Percentiles rank a stretch among this genome's conserved stretches.
Evolutionary conservation across 2,888 invertebrate species (phyloP).

Genomic region (Epinotia demarniana): DNA sequence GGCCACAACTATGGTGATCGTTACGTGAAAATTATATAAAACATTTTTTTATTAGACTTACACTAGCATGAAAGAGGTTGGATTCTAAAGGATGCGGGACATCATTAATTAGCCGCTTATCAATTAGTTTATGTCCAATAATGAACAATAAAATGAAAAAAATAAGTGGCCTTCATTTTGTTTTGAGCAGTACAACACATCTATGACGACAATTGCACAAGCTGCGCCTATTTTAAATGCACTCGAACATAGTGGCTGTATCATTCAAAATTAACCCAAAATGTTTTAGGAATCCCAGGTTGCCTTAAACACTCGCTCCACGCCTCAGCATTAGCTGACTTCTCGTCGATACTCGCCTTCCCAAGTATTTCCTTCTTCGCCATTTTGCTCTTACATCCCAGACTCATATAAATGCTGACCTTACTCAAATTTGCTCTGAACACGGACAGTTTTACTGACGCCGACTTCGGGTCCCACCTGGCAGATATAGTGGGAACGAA

Average conservation of each 20-base stretch:
- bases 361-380: slow-evolving; percentile 88
- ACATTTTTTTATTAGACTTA: no score
- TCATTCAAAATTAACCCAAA: slow-evolving; percentile 85
- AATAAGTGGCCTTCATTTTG: no score
- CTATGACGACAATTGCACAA: no score
- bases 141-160: no score
- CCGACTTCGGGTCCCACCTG: slow-evolving; percentile 88
- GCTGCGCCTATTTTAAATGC: neutral
- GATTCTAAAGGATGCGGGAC: no score
- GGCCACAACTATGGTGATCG: no score
- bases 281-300: slow-evolving; percentile 83
- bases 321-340: slow-evolving; percentile 83
- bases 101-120: no score
- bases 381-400: slow-evolving; percentile 87
- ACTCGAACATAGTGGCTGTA: neutral
- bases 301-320: slow-evolving; percentile 86
- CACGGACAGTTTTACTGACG: slow-evolving; percentile 86
- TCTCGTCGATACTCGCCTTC: slow-evolving; percentile 86
- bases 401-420: slow-evolving; percentile 87
- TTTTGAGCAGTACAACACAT: no score
- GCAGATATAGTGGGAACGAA: slow-evolving; percentile 91
- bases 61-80: no score
- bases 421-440: slow-evolving; percentile 86
- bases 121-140: no score
- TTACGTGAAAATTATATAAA: no score